A percentile compares a stretch with the other conserved stretches of the same genome.
Conservation (phyloP, 2,113 vertebrate species). For the Myiopsitta monachus region DNA sequence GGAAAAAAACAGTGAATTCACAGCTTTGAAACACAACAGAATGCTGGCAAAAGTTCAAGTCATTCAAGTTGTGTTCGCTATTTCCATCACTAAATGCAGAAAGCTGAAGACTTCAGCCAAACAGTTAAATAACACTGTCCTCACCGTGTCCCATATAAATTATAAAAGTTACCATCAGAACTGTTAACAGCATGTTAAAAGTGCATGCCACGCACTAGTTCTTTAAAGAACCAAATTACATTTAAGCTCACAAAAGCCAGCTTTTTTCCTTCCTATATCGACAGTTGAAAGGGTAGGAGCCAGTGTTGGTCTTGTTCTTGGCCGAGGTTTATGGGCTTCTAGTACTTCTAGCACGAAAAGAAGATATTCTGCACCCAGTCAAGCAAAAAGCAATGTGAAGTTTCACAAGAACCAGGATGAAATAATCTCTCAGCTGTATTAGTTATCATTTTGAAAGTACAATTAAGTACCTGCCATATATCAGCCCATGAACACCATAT, state of each 20-base stretch:
- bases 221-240: not conserved
- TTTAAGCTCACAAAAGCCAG: not conserved
- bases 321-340: not conserved
- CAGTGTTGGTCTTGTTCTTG: not conserved
- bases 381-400: not conserved
- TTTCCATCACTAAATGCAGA: not conserved
- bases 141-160: accelerated
- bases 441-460: not conserved
- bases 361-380: not conserved
- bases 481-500: constrained; percentile 89
- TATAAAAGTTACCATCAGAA: not conserved
- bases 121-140: not conserved
- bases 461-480: constrained; percentile 89
- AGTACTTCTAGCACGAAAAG: not conserved
- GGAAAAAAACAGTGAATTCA: not conserved
- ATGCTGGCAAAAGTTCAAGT: not conserved
- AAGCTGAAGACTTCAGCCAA: not conserved
- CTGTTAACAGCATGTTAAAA: not conserved
- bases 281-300: not conserved
- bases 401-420: not conserved
- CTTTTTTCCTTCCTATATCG: not conserved
- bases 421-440: not conserved
- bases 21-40: not conserved
- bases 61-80: not conserved
- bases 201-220: not conserved